Conservation (phyloP, 2,888 invertebrate genomes). For the Drepana falcataria region DNA sequence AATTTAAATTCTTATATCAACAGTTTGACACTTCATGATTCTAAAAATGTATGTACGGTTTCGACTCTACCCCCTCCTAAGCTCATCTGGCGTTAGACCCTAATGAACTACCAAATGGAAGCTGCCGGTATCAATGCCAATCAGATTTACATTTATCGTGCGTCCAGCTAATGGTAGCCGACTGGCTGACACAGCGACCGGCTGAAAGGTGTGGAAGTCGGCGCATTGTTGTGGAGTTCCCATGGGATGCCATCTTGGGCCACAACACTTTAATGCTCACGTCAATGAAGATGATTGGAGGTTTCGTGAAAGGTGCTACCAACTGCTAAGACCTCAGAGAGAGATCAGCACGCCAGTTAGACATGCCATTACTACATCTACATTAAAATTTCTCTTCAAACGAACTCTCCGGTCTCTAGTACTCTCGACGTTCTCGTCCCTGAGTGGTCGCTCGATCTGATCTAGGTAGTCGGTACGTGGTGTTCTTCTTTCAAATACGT, state of each 20-base stretch:
- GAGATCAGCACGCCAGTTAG: not conserved
- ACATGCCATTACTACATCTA: too few species aligned
- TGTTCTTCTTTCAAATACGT: too few species aligned
- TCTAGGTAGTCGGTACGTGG: too few species aligned
- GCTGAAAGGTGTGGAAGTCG: slow-evolving; percentile 39
- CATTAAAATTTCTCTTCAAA: too few species aligned
- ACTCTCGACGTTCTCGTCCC: too few species aligned
- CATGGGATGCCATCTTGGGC: slow-evolving; percentile 12
- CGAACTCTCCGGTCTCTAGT: too few species aligned
- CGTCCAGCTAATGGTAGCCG: slow-evolving; percentile 47
- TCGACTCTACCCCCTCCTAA: slow-evolving; percentile 25
- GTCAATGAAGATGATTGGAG: slow-evolving; percentile 4
- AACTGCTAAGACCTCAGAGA: slow-evolving; percentile 4
- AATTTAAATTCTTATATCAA: too few species aligned
- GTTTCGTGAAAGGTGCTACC: not conserved
- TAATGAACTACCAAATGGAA: slow-evolving; percentile 76
- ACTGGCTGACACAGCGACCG: slow-evolving; percentile 36
- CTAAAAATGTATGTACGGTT: too few species aligned
- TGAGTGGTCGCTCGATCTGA: too few species aligned
- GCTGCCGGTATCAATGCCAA: slow-evolving; percentile 71
- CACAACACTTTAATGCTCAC: not conserved
- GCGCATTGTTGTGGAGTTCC: slow-evolving; percentile 11
- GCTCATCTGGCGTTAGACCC: slow-evolving; percentile 47
- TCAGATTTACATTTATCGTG: slow-evolving; percentile 67
- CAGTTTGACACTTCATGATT: too few species aligned